Percentiles rank a stretch among this genome's conserved stretches.
Evolutionary conservation across 2,113 vertebrate species (phyloP).

Genomic region (Hypomesus transpacificus): DNA sequence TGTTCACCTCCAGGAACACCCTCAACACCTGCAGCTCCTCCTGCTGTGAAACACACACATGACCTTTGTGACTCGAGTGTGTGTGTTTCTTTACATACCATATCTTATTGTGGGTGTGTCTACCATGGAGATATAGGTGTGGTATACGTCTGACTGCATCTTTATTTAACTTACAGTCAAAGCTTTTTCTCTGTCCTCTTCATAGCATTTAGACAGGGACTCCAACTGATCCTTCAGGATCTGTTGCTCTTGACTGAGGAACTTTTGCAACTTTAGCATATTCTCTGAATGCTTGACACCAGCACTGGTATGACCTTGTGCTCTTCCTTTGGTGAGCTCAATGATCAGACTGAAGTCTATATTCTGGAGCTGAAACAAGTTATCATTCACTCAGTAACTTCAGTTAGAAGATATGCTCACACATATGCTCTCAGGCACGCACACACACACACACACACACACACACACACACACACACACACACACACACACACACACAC

Average conservation of each 20-base stretch:
- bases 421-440: too few relatives aligned
- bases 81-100: background rate
- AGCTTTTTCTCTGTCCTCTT: slow-evolving; percentile 25
- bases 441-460: slow-evolving; percentile 17
- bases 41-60: slow-evolving; percentile 12
- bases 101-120: background rate
- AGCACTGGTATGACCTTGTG: background rate
- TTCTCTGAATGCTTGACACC: background rate
- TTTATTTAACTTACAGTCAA: slow-evolving; percentile 19
- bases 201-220: slow-evolving; percentile 16
- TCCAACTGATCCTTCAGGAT: slow-evolving; percentile 54
- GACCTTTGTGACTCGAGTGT: background rate
- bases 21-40: slow-evolving; percentile 32
- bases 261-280: slow-evolving; percentile 6
- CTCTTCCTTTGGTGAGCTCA: too few relatives aligned
- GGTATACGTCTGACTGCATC: too few relatives aligned
- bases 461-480: slow-evolving; percentile 16
- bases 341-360: slow-evolving; percentile 34
- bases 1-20: slow-evolving; percentile 47
- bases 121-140: background rate
- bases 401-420: background rate
- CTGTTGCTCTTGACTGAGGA: slow-evolving; percentile 40
- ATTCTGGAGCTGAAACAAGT: slow-evolving; percentile 20
- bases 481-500: slow-evolving; percentile 18
- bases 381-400: background rate